These are phyloP conservation scores for Embidobia sp. DNA, from an alignment of 2,888 invertebrate species.

Conservation along the genomic window DNA sequence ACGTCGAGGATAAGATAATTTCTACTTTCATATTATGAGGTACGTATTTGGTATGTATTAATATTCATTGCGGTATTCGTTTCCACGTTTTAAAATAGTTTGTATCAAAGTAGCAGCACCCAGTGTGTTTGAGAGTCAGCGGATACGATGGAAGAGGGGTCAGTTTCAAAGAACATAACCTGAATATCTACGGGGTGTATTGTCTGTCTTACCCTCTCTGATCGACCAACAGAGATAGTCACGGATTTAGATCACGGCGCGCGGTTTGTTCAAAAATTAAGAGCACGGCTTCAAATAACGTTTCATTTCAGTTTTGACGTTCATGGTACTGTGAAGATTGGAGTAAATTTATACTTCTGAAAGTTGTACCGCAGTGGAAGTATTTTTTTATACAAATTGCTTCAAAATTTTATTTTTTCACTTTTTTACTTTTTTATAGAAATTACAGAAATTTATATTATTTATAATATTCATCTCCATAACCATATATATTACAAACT, in stretches of 20 bases:
- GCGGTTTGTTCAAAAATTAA: conserved; percentile 69
- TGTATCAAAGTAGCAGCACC: too few relatives aligned
- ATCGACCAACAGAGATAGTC: conserved; percentile 68
- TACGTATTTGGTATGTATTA: conserved; percentile 4
- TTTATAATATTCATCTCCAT: too few relatives aligned
- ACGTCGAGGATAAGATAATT: conserved; percentile 36
- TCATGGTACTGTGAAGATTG: too few relatives aligned
- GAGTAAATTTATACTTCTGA: too few relatives aligned
- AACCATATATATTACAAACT: too few relatives aligned
- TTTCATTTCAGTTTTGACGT: not conserved
- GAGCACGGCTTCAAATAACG: conserved; percentile 61
- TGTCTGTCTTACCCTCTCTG: conserved; percentile 21
- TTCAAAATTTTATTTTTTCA: too few relatives aligned
- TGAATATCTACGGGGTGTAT: conserved; percentile 11
- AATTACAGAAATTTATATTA: too few relatives aligned
- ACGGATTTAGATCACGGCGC: conserved; percentile 62
- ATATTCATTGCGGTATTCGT: not conserved
- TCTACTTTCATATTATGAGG: conserved; percentile 23
- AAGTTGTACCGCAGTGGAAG: too few relatives aligned
- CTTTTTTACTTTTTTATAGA: too few relatives aligned
- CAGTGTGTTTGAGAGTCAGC: too few relatives aligned
- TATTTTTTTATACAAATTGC: too few relatives aligned
- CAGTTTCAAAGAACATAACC: conserved; percentile 37
- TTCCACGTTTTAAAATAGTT: not conserved
- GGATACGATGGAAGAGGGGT: not conserved